Percentiles rank a stretch among this genome's conserved stretches.
Evolutionary conservation across 2,113 vertebrate species (phyloP).

Genomic region (Piaya cayana): DNA sequence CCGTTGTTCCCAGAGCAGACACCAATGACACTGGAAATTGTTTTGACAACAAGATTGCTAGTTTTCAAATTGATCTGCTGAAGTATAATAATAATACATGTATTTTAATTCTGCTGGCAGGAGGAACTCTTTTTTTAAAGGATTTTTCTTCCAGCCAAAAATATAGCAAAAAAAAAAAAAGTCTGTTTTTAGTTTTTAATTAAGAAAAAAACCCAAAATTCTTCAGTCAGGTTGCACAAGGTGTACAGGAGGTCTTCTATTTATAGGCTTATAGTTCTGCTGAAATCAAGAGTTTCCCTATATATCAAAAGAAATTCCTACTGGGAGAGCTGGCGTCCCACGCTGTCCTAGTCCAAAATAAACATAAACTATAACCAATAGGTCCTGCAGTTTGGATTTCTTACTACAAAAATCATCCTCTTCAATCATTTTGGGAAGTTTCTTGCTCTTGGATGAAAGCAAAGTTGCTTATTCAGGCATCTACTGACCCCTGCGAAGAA

Average conservation of each 20-base stretch:
- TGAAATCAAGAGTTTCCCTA: background rate
- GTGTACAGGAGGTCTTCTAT: background rate
- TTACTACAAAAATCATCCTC: background rate
- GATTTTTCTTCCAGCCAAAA: background rate
- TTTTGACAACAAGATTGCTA: constrained; percentile 17
- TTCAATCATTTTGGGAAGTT: background rate
- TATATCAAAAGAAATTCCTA: background rate
- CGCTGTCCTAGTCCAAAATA: background rate
- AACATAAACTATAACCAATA: background rate
- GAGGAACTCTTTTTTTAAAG: background rate
- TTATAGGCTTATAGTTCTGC: background rate
- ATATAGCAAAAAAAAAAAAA: background rate
- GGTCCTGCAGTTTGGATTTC: background rate
- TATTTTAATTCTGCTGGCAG: background rate
- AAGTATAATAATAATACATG: background rate
- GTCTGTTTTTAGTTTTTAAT: background rate
- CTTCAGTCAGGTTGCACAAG: background rate
- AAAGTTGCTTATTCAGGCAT: background rate
- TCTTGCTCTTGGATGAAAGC: background rate
- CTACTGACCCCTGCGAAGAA: background rate
- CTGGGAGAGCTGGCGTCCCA: background rate
- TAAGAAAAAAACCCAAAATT: background rate
- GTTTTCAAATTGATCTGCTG: background rate
- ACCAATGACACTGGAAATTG: background rate
- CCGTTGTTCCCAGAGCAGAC: background rate